A percentile compares a stretch with the other conserved stretches of the same genome.
Conservation (phyloP, 2,797 vertebrate species). For the Gambusia yucatana region DNA sequence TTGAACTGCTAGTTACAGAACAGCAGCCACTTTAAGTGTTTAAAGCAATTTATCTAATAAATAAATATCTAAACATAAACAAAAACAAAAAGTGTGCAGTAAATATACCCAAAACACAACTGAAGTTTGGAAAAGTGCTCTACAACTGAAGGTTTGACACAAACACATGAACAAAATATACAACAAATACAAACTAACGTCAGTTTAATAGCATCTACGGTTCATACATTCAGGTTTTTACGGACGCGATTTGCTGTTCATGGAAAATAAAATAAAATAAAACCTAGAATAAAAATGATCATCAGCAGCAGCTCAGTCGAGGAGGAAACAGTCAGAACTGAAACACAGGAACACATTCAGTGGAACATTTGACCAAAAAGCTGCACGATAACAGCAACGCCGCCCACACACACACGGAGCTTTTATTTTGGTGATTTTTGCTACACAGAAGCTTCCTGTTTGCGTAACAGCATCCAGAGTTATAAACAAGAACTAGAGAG, state of each 20-base stretch:
- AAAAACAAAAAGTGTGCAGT: neutral
- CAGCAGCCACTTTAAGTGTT: slow-evolving; percentile 36
- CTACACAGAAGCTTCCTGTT: slow-evolving; percentile 33
- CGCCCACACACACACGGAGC: slow-evolving; percentile 18
- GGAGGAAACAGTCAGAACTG: slow-evolving; percentile 35
- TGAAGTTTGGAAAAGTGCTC: slow-evolving; percentile 11
- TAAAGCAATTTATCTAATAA: slow-evolving; percentile 41
- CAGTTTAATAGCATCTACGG: slow-evolving; percentile 58
- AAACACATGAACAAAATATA: slow-evolving; percentile 8
- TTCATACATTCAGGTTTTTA: slow-evolving; percentile 73
- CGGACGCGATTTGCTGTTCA: slow-evolving; percentile 30
- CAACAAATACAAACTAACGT: slow-evolving; percentile 24
- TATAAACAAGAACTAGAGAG: neutral
- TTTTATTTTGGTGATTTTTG: slow-evolving; percentile 30
- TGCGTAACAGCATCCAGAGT: neutral
- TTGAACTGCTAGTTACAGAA: slow-evolving; percentile 14
- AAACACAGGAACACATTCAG: slow-evolving; percentile 18
- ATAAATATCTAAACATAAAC: slow-evolving; percentile 38
- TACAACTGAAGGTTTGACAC: slow-evolving; percentile 10
- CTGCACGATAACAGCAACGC: slow-evolving; percentile 19
- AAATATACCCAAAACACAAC: slow-evolving; percentile 12
- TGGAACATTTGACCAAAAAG: neutral
- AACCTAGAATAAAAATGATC: slow-evolving; percentile 27
- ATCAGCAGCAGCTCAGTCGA: slow-evolving; percentile 59
- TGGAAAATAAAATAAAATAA: slow-evolving; percentile 35